These are phyloP conservation scores for Oophaga pumilio DNA, from an alignment of 2,113 vertebrate species.

Conservation along the genomic window DNA sequence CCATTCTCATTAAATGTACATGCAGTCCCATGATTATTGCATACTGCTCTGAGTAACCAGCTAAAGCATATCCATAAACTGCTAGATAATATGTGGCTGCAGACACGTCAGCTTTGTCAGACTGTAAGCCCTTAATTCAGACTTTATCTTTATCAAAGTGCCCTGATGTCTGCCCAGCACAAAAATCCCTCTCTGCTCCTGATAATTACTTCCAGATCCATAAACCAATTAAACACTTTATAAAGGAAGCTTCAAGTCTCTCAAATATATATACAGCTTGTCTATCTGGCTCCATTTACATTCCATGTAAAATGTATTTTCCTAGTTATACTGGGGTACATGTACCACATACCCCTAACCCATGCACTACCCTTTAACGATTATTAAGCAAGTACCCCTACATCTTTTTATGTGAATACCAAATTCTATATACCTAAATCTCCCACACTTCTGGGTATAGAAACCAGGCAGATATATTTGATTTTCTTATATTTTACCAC, in stretches of 20 bases:
- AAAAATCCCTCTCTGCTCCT: conserved; percentile 45
- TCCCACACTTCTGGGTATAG: no score
- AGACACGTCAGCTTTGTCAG: conserved; percentile 16
- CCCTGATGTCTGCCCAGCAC: conserved; percentile 44
- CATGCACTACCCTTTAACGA: not conserved
- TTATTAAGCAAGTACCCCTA: not conserved
- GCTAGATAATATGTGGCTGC: not conserved
- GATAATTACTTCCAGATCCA: conserved; percentile 58
- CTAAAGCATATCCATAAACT: not conserved
- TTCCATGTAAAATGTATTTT: conserved; percentile 38
- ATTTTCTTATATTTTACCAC: not conserved
- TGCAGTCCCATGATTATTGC: not conserved
- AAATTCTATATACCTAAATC: not conserved
- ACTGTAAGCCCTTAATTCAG: conserved; percentile 6
- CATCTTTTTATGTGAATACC: not conserved
- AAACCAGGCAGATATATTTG: not conserved
- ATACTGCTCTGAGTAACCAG: not conserved
- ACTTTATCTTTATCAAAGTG: conserved; percentile 41
- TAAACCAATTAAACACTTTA: conserved; percentile 58
- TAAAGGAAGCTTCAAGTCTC: conserved; percentile 54
- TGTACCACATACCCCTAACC: not conserved
- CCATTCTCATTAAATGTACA: not conserved
- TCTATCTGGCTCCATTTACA: conserved; percentile 49
- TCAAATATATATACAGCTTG: conserved; percentile 53
- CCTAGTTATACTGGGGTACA: not conserved